phyloP scores from a whole-genome alignment of 2,888 invertebrate species.

The Archips crataeganus region DNA sequence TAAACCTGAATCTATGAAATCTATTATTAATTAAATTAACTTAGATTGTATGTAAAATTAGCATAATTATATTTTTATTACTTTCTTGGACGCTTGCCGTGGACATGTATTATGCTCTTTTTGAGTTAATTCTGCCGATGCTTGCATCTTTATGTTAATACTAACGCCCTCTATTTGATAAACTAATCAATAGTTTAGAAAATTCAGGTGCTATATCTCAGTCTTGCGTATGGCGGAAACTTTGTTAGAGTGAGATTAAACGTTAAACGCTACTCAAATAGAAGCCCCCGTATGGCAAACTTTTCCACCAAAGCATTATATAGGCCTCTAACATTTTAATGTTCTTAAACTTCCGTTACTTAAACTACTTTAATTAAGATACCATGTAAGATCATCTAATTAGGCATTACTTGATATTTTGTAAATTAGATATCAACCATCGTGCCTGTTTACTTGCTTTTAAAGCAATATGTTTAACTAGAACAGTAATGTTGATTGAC shows the following conservation, averaged over 20 bases:
- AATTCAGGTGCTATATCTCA: not conserved
- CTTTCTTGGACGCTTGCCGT: not conserved
- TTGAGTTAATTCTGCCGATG: not conserved
- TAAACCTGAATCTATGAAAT: slow-evolving; percentile 7
- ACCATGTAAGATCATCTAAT: slow-evolving; percentile 12
- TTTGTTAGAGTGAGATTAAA: not conserved
- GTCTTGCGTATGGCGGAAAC: not conserved
- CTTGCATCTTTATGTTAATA: slow-evolving; percentile 10
- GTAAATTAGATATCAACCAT: slow-evolving; percentile 34
- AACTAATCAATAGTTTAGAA: not conserved
- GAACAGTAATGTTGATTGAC: not conserved
- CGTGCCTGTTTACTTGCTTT: slow-evolving; percentile 37
- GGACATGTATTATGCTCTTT: not conserved
- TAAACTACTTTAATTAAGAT: slow-evolving; percentile 9
- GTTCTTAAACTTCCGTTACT: not conserved
- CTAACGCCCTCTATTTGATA: not conserved
- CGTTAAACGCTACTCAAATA: not conserved
- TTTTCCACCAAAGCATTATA: not conserved
- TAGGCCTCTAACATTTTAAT: not conserved
- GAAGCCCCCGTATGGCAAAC: not conserved
- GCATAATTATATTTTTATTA: not conserved
- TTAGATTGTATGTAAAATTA: slow-evolving; percentile 4
- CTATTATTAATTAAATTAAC: not conserved
- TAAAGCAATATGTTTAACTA: slow-evolving; percentile 28
- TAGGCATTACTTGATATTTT: slow-evolving; percentile 19